phyloP scores from a whole-genome alignment of 2,797 vertebrate species.

The Phoeniculus purpureus region DNA sequence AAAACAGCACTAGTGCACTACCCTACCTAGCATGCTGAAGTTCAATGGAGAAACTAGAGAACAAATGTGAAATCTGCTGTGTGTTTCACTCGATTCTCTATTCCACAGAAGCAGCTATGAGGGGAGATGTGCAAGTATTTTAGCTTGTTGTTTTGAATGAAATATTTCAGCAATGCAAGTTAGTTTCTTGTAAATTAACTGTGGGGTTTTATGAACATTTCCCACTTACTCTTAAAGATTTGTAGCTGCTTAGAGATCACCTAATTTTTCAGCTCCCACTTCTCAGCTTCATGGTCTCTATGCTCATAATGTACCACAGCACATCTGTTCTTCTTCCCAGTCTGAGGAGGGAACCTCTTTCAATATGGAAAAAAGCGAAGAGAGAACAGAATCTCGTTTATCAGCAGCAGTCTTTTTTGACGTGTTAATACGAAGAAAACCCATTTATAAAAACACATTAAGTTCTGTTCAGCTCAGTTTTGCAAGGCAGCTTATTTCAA shows the following conservation, averaged over 20 bases:
- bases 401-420: neutral
- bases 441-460: neutral
- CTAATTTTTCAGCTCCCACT: neutral
- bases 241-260: neutral
- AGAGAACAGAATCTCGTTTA: neutral
- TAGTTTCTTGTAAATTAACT: neutral
- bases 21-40: neutral
- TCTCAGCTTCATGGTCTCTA: neutral
- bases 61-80: neutral
- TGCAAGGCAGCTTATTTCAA: neutral
- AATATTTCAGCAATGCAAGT: neutral
- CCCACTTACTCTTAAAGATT: neutral
- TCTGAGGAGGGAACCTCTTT: neutral
- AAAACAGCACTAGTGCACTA: neutral
- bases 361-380: neutral
- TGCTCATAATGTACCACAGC: neutral
- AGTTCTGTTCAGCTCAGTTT: neutral
- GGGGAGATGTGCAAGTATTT: neutral
- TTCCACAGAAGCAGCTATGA: neutral
- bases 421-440: neutral
- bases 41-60: neutral
- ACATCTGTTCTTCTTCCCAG: neutral
- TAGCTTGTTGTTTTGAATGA: neutral
- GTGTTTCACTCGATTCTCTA: neutral
- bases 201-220: neutral